Evolutionary conservation across 1,140 invertebrate genomes (phyloP), one percentile per base, ranked within the genome.

Genomic region (Bursaphelenchus mucronatus): DNA sequence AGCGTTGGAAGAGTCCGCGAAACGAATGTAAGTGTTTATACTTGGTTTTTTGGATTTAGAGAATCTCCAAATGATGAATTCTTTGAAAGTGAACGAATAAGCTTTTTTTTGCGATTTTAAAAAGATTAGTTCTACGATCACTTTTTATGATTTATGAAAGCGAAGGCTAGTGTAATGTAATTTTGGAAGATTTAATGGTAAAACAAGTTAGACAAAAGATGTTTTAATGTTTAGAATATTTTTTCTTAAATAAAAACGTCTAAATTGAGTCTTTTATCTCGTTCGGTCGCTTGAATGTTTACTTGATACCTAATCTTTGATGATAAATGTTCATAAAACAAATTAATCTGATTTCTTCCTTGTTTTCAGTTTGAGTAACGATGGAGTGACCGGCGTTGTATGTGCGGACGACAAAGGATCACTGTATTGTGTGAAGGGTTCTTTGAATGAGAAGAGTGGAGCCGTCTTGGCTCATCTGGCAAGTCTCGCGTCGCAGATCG

Each of bases 351-450:
- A n/a, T n/a, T n/a, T n/a, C n/a, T n/a, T n/a, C 13, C 19, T 13
- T 39, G 8, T 30, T 43, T 59, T 45, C 40, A 59, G 57, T 57
- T 44, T 59, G 57, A 13, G 40, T 11, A 59, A 59, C 57, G 57
- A 59, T 17, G 19, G 57, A 8, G 40, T 59, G 1, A 45, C 41
- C 4, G 57, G 57, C 1, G 57, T 59, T 43, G 13, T 59, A 11
- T 30, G 19, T 43, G 19, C 57, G 40, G 40, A 59, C 9, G 57
- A 41, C 11, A 40, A 30, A 15, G 57, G 57, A 13, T 39, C 41
- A 30, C 41, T 59, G 1, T 50, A 59, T 44, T 46, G 15, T 39
- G 41, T 11, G 2, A 13, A 39, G n/a, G 57, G 57, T 3, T 44
- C 57, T n/a, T 41, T 59, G 57, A 39, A 59, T 50, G 57, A 59